Evolutionary conservation across 2,113 vertebrate genomes (phyloP).

Genomic region (Salvelinus sp.): DNA sequence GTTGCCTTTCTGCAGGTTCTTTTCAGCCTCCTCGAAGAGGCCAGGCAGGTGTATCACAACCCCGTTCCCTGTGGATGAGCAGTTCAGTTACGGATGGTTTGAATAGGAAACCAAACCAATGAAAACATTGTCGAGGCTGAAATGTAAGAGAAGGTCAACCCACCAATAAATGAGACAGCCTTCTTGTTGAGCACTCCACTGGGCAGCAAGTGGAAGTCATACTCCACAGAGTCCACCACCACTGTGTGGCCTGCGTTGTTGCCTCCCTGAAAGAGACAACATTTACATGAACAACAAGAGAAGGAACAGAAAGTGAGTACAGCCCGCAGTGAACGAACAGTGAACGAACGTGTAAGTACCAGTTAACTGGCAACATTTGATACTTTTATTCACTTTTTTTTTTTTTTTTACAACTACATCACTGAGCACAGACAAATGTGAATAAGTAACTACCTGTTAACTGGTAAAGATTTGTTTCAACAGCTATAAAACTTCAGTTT

Average conservation of each 20-base stretch:
- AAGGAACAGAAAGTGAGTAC: too few relatives aligned
- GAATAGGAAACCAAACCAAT: not conserved
- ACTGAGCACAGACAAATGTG: too few relatives aligned
- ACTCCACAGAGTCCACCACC: constrained; percentile 79
- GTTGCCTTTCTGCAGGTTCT: constrained; percentile 77
- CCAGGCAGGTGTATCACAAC: constrained; percentile 82
- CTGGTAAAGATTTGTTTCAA: too few relatives aligned
- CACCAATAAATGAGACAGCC: constrained; percentile 80
- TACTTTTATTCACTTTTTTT: too few relatives aligned
- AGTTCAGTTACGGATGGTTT: not conserved
- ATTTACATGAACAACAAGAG: not conserved
- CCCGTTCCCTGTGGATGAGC: constrained; percentile 73
- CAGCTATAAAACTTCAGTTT: too few relatives aligned
- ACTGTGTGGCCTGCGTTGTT: constrained; percentile 82
- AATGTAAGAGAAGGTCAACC: not conserved
- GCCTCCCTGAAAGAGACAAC: constrained; percentile 68
- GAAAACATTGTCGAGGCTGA: not conserved
- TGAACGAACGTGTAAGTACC: too few relatives aligned
- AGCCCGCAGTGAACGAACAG: too few relatives aligned
- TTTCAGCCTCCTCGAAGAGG: constrained; percentile 80
- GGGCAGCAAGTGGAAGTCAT: constrained; percentile 80
- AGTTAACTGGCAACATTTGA: too few relatives aligned
- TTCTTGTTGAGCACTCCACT: constrained; percentile 82
- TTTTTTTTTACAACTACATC: too few relatives aligned
- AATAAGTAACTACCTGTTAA: too few relatives aligned